phyloP scores from a whole-genome alignment of 2,888 invertebrate species.

The Bugulina stolonifera region DNA sequence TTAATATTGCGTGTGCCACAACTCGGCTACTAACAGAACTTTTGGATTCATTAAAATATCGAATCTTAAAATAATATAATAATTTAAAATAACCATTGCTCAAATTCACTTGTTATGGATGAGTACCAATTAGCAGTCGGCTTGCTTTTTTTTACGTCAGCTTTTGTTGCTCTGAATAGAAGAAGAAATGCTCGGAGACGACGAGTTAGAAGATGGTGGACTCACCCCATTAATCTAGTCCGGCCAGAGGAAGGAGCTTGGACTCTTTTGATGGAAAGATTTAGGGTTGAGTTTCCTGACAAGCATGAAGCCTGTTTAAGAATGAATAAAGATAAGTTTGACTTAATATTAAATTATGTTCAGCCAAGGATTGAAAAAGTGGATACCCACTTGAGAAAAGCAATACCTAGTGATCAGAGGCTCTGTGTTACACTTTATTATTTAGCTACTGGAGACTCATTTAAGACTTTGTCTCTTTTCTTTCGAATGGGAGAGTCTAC shows the following conservation, averaged over 20 bases:
- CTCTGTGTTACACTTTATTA: slow-evolving; percentile 27
- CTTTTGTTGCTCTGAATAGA: not conserved
- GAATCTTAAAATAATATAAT: no score
- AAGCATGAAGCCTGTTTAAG: not conserved
- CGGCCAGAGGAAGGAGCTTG: not conserved
- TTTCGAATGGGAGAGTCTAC: slow-evolving; percentile 42
- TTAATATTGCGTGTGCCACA: no score
- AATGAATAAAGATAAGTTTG: not conserved
- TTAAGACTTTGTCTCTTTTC: slow-evolving; percentile 38
- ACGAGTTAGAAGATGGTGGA: not conserved
- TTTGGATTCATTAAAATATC: no score
- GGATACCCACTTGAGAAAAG: not conserved
- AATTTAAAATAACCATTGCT: no score
- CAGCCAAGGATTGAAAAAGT: not conserved
- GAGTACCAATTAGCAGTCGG: not conserved
- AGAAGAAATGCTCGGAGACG: not conserved
- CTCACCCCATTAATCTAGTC: not conserved
- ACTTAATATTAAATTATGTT: not conserved
- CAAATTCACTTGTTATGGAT: no score
- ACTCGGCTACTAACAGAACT: no score
- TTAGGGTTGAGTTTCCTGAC: not conserved
- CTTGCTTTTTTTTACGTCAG: not conserved
- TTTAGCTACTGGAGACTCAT: slow-evolving; percentile 38
- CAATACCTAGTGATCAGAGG: not conserved
- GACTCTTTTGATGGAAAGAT: not conserved